Percentiles rank a stretch among this genome's conserved stretches.
phyloP scores from a whole-genome alignment of 1,140 invertebrate species.

The Drosophila tristis region DNA sequence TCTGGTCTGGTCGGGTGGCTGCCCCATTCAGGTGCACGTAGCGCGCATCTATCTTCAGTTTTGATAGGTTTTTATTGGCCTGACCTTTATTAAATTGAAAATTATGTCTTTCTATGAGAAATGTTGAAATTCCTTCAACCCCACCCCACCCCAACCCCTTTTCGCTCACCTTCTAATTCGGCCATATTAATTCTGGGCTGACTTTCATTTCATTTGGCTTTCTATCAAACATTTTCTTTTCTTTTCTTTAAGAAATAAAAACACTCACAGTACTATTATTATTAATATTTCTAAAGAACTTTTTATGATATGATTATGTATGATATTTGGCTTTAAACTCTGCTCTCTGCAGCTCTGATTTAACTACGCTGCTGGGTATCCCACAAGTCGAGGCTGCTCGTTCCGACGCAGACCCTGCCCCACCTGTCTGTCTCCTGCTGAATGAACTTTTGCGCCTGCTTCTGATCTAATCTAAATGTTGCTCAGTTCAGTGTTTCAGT shows the following conservation, averaged over 20 bases:
- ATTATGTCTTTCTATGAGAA: constrained; percentile 82
- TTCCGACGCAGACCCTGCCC: not conserved
- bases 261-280: too few relatives aligned
- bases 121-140: constrained; percentile 57
- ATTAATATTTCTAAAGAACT: too few relatives aligned
- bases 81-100: constrained; percentile 80
- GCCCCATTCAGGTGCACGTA: constrained; percentile 71
- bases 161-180: not conserved
- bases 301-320: too few relatives aligned
- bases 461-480: constrained; percentile 77
- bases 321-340: not conserved
- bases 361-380: constrained; percentile 13
- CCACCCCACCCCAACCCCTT: too few relatives aligned
- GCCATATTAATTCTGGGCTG: constrained; percentile 18
- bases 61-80: constrained; percentile 78
- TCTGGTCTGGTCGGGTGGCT: constrained; percentile 10
- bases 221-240: too few relatives aligned
- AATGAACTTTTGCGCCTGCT: constrained; percentile 69
- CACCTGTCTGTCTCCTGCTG: constrained; percentile 39
- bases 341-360: not conserved
- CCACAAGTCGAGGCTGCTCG: not conserved
- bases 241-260: too few relatives aligned
- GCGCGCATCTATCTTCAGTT: constrained; percentile 68
- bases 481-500: too few relatives aligned
- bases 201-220: too few relatives aligned